phyloP scores from a whole-genome alignment of 2,797 vertebrate genomes.

The Poecile montanus region DNA sequence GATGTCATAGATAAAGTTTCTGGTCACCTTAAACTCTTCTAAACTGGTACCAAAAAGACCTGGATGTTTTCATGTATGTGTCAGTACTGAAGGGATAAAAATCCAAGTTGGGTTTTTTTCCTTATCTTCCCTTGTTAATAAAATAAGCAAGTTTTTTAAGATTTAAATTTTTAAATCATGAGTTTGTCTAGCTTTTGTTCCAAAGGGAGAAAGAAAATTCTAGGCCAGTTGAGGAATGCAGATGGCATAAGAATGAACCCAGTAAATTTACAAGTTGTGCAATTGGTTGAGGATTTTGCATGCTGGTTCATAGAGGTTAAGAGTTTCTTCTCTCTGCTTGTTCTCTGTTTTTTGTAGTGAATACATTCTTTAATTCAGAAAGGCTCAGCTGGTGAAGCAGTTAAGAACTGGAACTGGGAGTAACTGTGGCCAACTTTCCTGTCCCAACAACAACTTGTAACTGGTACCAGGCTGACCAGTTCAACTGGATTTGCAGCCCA shows the following conservation, averaged over 20 bases:
- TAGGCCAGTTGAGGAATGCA: not conserved
- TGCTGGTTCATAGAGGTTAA: accelerated
- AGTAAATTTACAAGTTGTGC: not conserved
- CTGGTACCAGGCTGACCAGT: not conserved
- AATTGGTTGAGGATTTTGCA: not conserved
- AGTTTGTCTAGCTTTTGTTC: not conserved
- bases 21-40: slow-evolving; percentile 93
- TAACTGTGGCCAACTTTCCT: not conserved
- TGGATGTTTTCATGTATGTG: accelerated
- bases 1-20: slow-evolving; percentile 90
- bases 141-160: not conserved
- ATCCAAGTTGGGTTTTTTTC: not conserved
- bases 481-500: not conserved
- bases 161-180: not conserved
- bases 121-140: not conserved
- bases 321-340: not conserved
- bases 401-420: not conserved
- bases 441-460: slow-evolving; percentile 27
- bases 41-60: not conserved
- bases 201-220: not conserved
- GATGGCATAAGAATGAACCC: not conserved
- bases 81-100: not conserved
- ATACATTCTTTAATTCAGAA: not conserved
- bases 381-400: not conserved
- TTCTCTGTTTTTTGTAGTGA: not conserved